These are phyloP conservation scores for Pseudomyrmex gracilis DNA, from an alignment of 1,140 invertebrate species.

Conservation along the genomic window DNA sequence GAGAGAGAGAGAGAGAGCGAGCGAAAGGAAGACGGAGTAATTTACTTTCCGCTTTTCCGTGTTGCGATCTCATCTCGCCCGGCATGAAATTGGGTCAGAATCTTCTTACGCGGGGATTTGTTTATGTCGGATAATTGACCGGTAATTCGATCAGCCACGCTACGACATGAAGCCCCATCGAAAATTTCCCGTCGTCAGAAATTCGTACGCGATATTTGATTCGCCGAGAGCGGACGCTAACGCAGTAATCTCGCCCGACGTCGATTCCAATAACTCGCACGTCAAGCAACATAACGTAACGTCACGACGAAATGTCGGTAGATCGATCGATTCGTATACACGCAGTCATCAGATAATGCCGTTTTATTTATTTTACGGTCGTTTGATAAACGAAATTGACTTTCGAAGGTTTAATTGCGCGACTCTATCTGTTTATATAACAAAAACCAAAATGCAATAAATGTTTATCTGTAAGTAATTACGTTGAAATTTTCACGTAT, in stretches of 20 bases:
- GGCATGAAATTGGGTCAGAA: constrained; percentile 49
- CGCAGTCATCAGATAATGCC: background rate
- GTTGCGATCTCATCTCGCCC: background rate
- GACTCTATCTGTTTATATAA: background rate
- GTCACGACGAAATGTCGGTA: constrained; percentile 22
- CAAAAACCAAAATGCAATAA: too few relatives aligned
- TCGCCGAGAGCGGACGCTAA: constrained; percentile 3
- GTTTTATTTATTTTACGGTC: constrained; percentile 30
- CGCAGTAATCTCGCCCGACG: constrained; percentile 27
- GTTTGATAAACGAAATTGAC: background rate
- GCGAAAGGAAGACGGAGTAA: constrained; percentile 9
- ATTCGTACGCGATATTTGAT: constrained; percentile 48
- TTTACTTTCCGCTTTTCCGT: constrained; percentile 8
- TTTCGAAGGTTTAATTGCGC: background rate
- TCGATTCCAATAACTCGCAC: constrained; percentile 37
- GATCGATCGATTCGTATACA: constrained; percentile 38
- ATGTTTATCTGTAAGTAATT: too few relatives aligned
- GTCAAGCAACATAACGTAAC: constrained; percentile 26
- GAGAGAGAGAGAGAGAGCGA: background rate
- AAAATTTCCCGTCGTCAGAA: constrained; percentile 49
- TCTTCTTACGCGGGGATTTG: constrained; percentile 61
- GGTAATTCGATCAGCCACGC: constrained; percentile 37
- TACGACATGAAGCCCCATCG: background rate
- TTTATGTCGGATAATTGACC: constrained; percentile 57
- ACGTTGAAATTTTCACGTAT: background rate